Evolutionary conservation across 1,140 invertebrate species (phyloP).

Genomic region (Solen grandis): DNA sequence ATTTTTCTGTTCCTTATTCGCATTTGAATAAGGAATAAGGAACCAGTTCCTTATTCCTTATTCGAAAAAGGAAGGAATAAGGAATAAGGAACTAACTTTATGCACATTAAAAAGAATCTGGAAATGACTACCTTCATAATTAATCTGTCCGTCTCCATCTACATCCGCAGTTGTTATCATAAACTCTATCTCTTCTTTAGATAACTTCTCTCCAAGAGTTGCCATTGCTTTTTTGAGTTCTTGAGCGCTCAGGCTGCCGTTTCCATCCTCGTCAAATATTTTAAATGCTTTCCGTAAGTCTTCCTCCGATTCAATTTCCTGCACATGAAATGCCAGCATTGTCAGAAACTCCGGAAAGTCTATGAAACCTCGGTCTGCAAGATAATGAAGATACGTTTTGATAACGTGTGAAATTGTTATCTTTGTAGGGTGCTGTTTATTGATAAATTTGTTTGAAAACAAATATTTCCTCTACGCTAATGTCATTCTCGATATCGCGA

Average conservation of each 20-base stretch:
- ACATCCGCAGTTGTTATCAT: slow-evolving; percentile 42
- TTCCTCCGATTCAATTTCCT: slow-evolving; percentile 46
- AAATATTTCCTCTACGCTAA: background rate
- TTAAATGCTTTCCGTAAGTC: slow-evolving; percentile 32
- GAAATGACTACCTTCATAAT: slow-evolving; percentile 41
- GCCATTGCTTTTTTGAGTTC: slow-evolving; percentile 23
- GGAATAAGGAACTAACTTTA: no score
- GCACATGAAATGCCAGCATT: slow-evolving; percentile 31
- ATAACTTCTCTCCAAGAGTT: slow-evolving; percentile 30
- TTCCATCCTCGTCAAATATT: slow-evolving; percentile 49
- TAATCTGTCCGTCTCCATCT: slow-evolving; percentile 43
- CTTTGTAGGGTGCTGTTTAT: background rate
- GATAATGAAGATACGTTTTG: background rate
- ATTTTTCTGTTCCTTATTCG: no score
- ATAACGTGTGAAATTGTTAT: background rate
- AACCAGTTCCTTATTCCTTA: no score
- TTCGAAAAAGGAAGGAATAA: no score
- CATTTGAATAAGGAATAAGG: no score
- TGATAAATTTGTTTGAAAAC: no score
- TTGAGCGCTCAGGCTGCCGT: background rate
- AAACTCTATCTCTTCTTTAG: slow-evolving; percentile 39
- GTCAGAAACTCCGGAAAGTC: slow-evolving; percentile 55
- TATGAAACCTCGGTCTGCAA: slow-evolving; percentile 11
- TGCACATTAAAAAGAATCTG: background rate
- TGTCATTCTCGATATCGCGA: background rate